Base-by-base conservation (phyloP, 1,140 invertebrate genomes). In the Pseudomyrmex gracilis region DNA sequence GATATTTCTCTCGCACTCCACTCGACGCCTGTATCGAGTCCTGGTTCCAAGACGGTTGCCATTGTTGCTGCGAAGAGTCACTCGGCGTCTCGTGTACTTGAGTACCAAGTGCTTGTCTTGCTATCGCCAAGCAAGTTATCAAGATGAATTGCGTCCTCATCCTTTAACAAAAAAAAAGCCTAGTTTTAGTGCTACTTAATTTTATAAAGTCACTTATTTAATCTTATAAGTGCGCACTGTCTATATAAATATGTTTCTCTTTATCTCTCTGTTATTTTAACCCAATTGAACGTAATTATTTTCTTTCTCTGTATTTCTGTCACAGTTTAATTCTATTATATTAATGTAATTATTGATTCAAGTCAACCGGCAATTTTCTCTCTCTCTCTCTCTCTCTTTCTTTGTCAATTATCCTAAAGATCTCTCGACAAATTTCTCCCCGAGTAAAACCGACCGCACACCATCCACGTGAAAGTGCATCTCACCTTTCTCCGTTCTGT, bases 81-180 rank as follows among this genome's bases (percentile, higher is more conserved):
- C 43, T 51, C 24, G 89, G 73, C 9, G 86, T 84, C 13, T 92
- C 78, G 24, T 89, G 87, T 12, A 93, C 91, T 87, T 89, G 91
- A 15, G 89, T 91, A 8, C 91, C 89, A 20, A 90, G 55, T 73
- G 89, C 87, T 82, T 91, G 89, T 51, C 84, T 71, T 63, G 84
- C 24, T 58, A 93, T 82, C 61, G 89, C 85, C 71, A 80, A 80
- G 76, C 76, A 80, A 71, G 90, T 73, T 71, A 92, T 58, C 73
- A 92, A 71, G 68, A 92, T 73, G 43, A 90, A 73, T 88, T 90
- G 92, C 87, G 90, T 88, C 84, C 87, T 93, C 78, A 90, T 91
- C 67, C 92, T 93, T 63, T 53, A 89, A 88, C 76, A 60, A 61
- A 51, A 58, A 68, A 57, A 15, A 47, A 15, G 7, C 15, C 20